Evolutionary conservation across 1,140 invertebrate genomes (phyloP).

Genomic region (Euwallacea similis): DNA sequence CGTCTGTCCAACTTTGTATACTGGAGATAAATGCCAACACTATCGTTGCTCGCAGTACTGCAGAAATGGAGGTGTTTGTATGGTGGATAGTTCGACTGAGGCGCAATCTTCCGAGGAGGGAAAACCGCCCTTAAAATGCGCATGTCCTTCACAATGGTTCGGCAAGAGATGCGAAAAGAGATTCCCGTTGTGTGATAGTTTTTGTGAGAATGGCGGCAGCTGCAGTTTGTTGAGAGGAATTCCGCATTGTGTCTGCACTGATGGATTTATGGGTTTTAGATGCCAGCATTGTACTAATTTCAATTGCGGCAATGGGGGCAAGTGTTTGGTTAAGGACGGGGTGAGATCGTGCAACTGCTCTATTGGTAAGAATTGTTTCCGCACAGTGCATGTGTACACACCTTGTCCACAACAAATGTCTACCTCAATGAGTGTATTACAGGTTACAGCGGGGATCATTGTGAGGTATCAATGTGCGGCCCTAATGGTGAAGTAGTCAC

Average conservation of each 20-base stretch:
- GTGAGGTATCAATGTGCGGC: slow-evolving; percentile 43
- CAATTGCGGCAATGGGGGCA: slow-evolving; percentile 49
- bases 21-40: slow-evolving; percentile 64
- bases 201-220: slow-evolving; percentile 59
- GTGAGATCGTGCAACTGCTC: slow-evolving; percentile 45
- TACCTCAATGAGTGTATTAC: not conserved
- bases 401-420: not conserved
- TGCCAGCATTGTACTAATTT: slow-evolving; percentile 50
- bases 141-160: slow-evolving; percentile 65
- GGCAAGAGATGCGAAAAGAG: slow-evolving; percentile 68
- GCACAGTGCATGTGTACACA: not conserved
- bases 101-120: slow-evolving; percentile 8
- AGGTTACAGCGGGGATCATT: slow-evolving; percentile 40
- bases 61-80: slow-evolving; percentile 65
- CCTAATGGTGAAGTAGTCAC: slow-evolving; percentile 37
- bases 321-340: slow-evolving; percentile 40
- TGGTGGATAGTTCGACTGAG: slow-evolving; percentile 47
- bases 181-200: slow-evolving; percentile 54
- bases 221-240: slow-evolving; percentile 54
- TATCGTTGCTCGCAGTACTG: slow-evolving; percentile 67
- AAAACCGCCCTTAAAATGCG: slow-evolving; percentile 57
- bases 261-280: slow-evolving; percentile 56
- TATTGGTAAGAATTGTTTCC: slow-evolving; percentile 35
- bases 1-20: slow-evolving; percentile 63
- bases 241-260: slow-evolving; percentile 60